Conservation (phyloP, 2,113 vertebrate species). For the Calidris pygmaea region DNA sequence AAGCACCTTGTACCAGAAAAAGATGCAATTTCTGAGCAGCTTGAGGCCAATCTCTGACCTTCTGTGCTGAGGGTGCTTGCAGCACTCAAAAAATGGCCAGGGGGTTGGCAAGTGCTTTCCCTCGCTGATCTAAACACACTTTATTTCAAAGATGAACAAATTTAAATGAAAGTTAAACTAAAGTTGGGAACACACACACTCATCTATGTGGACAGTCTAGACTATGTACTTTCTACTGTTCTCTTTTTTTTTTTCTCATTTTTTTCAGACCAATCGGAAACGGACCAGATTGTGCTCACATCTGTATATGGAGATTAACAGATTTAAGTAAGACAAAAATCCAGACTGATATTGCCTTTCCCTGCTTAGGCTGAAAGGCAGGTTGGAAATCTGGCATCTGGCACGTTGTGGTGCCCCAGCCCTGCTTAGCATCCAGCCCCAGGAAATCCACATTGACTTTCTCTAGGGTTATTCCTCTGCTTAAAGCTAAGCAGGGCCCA, state of each 20-base stretch:
- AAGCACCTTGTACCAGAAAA: not conserved
- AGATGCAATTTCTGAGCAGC: accelerated
- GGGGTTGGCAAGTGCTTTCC: not conserved
- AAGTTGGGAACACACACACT: not conserved
- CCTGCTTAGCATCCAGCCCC: not conserved
- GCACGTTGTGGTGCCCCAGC: not conserved
- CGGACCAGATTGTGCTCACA: not conserved
- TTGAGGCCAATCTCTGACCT: not conserved
- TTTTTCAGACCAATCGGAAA: not conserved
- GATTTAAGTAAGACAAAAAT: not conserved
- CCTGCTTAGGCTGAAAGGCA: not conserved
- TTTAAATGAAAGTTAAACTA: not conserved
- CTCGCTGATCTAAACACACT: not conserved
- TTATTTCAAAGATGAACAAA: not conserved
- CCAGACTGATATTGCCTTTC: not conserved
- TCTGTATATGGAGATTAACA: not conserved
- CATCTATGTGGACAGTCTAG: not conserved
- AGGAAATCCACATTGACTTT: not conserved
- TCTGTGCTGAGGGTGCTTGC: not conserved
- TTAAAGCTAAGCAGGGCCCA: not conserved
- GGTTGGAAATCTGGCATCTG: not conserved
- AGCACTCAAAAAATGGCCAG: not conserved
- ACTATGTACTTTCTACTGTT: not conserved
- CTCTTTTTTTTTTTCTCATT: not conserved
- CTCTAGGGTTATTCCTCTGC: not conserved